These are phyloP conservation scores for Ceraclea dissimilis DNA, from an alignment of 2,888 invertebrate genomes.

Conservation along the genomic window DNA sequence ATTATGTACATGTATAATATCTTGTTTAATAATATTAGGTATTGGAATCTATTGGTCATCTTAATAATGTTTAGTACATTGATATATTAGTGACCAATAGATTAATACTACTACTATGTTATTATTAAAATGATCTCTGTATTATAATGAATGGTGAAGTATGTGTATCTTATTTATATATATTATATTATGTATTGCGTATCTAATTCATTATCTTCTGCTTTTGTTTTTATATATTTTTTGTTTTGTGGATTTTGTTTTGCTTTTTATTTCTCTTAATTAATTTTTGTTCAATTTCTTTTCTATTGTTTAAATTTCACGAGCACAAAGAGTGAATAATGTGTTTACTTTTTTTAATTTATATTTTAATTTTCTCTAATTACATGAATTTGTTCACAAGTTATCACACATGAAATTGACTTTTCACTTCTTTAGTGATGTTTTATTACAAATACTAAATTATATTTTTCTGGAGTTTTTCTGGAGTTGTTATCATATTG, in stretches of 20 bases:
- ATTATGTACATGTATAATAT: too few species aligned
- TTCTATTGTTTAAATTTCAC: neutral
- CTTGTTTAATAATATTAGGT: too few species aligned
- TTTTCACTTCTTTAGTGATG: constrained; percentile 12
- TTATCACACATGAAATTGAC: too few species aligned
- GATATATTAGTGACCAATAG: neutral
- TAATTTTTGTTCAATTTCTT: constrained; percentile 18
- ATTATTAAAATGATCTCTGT: constrained; percentile 25
- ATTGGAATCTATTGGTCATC: too few species aligned
- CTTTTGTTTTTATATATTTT: constrained; percentile 3
- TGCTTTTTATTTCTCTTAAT: constrained; percentile 22
- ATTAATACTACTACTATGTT: constrained; percentile 9
- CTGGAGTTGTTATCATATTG: too few species aligned
- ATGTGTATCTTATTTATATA: constrained; percentile 13
- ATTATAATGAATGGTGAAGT: constrained; percentile 20
- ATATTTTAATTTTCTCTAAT: constrained; percentile 19
- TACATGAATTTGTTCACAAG: constrained; percentile 18
- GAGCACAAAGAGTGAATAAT: too few species aligned
- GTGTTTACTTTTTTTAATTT: constrained; percentile 19
- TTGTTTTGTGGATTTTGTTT: constrained; percentile 22
- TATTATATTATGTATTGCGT: neutral
- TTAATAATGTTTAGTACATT: neutral
- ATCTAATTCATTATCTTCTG: neutral
- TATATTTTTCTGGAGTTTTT: neutral
- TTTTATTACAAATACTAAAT: constrained; percentile 1